phyloP scores from a whole-genome alignment of 1,140 invertebrate genomes.

The Pantala flavescens region DNA sequence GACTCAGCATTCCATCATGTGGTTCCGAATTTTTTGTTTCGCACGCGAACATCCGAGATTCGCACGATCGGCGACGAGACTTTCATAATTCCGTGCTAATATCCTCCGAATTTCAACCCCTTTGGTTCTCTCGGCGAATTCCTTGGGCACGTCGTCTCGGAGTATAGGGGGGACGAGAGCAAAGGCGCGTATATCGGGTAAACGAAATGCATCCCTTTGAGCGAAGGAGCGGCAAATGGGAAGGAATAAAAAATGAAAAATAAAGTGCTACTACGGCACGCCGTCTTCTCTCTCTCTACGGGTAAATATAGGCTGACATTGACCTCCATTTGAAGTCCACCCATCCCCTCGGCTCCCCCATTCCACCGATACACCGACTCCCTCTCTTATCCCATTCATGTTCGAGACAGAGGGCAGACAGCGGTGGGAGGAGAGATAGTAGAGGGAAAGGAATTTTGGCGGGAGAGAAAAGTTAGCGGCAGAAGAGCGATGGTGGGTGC shows the following conservation, averaged over 20 bases:
- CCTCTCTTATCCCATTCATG: slow-evolving; percentile 15
- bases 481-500: slow-evolving; percentile 1
- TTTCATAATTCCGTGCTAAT: no score
- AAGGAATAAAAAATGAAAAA: slow-evolving; percentile 11
- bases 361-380: slow-evolving; percentile 13
- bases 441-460: background rate
- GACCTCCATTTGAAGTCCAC: slow-evolving; percentile 32
- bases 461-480: background rate
- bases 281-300: slow-evolving; percentile 7
- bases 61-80: no score
- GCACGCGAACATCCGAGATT: no score
- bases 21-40: no score
- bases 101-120: no score
- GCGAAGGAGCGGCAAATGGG: background rate
- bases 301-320: slow-evolving; percentile 27
- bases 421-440: slow-evolving; percentile 1
- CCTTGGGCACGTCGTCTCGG: no score
- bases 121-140: no score
- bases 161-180: no score
- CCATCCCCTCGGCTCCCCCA: slow-evolving; percentile 36
- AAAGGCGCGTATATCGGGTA: no score
- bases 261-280: background rate
- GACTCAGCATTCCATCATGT: no score
- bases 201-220: no score
- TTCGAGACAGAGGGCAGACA: background rate